Evolutionary conservation across 1,140 invertebrate species (phyloP), one percentile per base, ranked within the genome.

Genomic region (Acromyrmex heyeri): DNA sequence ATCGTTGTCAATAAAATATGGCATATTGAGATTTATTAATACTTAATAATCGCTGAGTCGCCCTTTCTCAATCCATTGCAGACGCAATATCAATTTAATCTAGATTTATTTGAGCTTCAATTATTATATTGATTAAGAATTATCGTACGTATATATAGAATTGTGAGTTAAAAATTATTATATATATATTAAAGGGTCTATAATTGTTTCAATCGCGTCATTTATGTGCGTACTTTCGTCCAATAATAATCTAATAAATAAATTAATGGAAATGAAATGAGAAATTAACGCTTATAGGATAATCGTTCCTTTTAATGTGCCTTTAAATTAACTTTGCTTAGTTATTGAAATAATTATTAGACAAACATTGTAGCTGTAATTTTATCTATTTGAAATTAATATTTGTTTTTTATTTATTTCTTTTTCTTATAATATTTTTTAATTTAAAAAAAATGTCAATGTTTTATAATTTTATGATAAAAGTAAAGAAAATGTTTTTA

Each of bases 1-100:
- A 69, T 21, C 16, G 16, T 70, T 69, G 57, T 67, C 27, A 79
- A 79, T 24, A 44, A 79, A 24, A 24, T 55, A 38, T 38, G 30
- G 4, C 64, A 16, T 38, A 38, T 55, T 24, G 27, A 30, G 4
- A 70, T 14, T 81, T 16, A 64, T 48, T 10, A 48, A 62, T 16
- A 77, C 27, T 24, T 69, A 38, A 81, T 14, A 27, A 55, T 50
- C 34, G 2, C 53, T 57, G 55, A 81, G n/a, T 24, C n/a, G 38
- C 27, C 38, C 24, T 53, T 44, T 69, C n/a, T 69, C 34, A 81
- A 38, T 14, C 24, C 24, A 24, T 24, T 18, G 44, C 8, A 14
- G 16, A 18, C 1, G n/a, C 27, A 4, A 30, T 38, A 81, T 70
- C n/a, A 69, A 70, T 55, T 57, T 53, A 55, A 69, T 79, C 48